Percentiles rank a stretch among this genome's conserved stretches.
Conservation (phyloP, 1,140 invertebrate species). For the Coelopa frigida region DNA sequence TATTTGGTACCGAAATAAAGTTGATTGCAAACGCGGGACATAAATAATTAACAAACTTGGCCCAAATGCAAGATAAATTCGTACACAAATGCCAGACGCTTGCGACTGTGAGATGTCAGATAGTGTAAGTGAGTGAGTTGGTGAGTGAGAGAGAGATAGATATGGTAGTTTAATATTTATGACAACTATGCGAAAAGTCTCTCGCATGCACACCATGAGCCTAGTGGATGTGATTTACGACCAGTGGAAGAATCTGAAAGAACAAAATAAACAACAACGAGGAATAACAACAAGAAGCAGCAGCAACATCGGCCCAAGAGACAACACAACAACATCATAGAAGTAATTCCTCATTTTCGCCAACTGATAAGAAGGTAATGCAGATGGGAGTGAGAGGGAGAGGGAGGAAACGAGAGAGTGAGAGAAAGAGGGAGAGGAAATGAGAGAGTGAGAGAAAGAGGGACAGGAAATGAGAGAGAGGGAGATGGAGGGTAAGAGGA, state of each 20-base stretch:
- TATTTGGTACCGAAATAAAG: too few species aligned
- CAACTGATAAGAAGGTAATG: too few species aligned
- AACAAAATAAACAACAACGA: conserved; percentile 6
- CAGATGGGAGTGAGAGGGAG: too few species aligned
- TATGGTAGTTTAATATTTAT: conserved; percentile 45
- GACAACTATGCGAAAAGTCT: conserved; percentile 18
- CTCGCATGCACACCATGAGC: conserved; percentile 15
- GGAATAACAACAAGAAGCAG: conserved; percentile 1
- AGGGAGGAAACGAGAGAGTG: too few species aligned
- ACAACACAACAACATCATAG: conserved; percentile 11
- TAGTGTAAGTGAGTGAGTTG: too few species aligned
- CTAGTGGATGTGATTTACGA: conserved; percentile 37
- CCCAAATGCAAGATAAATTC: conserved; percentile 39
- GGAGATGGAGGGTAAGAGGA: too few species aligned
- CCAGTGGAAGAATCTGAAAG: conserved; percentile 20
- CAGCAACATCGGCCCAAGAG: conserved; percentile 22
- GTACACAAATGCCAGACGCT: conserved; percentile 25
- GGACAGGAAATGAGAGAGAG: too few species aligned
- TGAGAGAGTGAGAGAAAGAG: too few species aligned
- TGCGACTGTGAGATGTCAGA: too few species aligned
- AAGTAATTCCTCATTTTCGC: conserved; percentile 15
- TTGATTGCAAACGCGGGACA: conserved; percentile 24
- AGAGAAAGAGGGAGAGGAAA: too few species aligned
- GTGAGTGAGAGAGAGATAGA: conserved; percentile 26
- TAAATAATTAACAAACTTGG: conserved; percentile 45